Evolutionary conservation across 2,888 invertebrate genomes (phyloP).

Genomic region (Rhamphomyia laevipes): DNA sequence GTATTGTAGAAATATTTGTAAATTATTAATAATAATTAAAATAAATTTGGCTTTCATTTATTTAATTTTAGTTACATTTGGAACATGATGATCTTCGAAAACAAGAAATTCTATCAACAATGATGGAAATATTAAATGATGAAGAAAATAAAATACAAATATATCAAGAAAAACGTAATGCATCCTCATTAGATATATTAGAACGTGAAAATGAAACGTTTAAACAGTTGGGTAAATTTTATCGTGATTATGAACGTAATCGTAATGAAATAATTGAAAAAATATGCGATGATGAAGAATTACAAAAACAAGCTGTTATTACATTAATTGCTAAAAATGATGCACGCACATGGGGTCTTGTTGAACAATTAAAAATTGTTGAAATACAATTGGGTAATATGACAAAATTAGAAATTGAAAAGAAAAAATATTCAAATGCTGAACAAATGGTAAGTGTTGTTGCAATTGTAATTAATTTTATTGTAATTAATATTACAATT

Average conservation of each 20-base stretch:
- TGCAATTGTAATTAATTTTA: background rate
- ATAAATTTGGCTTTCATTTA: background rate
- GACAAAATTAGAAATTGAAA: slow-evolving; percentile 60
- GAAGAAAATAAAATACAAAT: slow-evolving; percentile 50
- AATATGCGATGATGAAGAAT: slow-evolving; percentile 53
- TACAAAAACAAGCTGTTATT: slow-evolving; percentile 62
- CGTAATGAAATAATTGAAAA: slow-evolving; percentile 47
- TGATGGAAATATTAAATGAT: slow-evolving; percentile 56
- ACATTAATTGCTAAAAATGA: slow-evolving; percentile 60
- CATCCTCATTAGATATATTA: slow-evolving; percentile 48
- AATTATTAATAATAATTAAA: slow-evolving; percentile 29
- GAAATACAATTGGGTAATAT: slow-evolving; percentile 58
- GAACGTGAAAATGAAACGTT: slow-evolving; percentile 54
- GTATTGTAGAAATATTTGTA: slow-evolving; percentile 7
- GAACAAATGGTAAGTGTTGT: slow-evolving; percentile 48
- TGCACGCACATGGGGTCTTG: slow-evolving; percentile 61
- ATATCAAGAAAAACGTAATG: slow-evolving; percentile 46
- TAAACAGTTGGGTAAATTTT: slow-evolving; percentile 45
- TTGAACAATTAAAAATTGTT: slow-evolving; percentile 62
- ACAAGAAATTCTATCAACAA: slow-evolving; percentile 56
- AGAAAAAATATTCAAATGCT: slow-evolving; percentile 51
- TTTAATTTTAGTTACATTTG: slow-evolving; percentile 24
- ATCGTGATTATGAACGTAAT: slow-evolving; percentile 50
- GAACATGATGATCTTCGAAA: slow-evolving; percentile 44
- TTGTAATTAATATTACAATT: background rate